Conservation (phyloP, 2,888 invertebrate species). For the Stomorhina lunata region DNA sequence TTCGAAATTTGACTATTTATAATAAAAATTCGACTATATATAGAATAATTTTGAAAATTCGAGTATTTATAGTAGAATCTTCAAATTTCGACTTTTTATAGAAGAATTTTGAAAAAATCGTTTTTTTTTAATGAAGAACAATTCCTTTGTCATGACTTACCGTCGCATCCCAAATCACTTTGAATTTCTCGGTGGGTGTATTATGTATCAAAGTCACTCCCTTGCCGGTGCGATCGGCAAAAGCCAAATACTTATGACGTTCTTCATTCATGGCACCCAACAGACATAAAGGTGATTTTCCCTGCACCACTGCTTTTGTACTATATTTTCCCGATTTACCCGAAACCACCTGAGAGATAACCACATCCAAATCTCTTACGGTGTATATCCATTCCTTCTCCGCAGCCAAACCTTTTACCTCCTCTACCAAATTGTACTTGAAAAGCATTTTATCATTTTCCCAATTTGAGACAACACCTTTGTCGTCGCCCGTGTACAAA, state of each 20-base stretch:
- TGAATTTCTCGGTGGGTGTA: slow-evolving; percentile 72
- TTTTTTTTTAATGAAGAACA: too few relatives aligned
- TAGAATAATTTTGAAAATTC: too few relatives aligned
- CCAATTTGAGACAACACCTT: slow-evolving; percentile 79
- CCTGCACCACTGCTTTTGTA: slow-evolving; percentile 77
- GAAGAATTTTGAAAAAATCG: too few relatives aligned
- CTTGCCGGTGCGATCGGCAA: slow-evolving; percentile 77
- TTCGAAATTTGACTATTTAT: too few relatives aligned
- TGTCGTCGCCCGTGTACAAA: slow-evolving; percentile 79
- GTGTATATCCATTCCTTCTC: slow-evolving; percentile 77
- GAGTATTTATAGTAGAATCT: too few relatives aligned
- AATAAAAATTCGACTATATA: too few relatives aligned
- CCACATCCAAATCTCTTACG: slow-evolving; percentile 78
- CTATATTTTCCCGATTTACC: slow-evolving; percentile 78
- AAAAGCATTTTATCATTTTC: slow-evolving; percentile 78
- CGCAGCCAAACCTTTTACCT: slow-evolving; percentile 78
- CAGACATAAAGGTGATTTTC: slow-evolving; percentile 77
- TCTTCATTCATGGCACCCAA: slow-evolving; percentile 74
- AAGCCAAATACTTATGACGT: slow-evolving; percentile 74
- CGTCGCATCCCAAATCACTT: slow-evolving; percentile 72
- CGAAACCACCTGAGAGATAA: slow-evolving; percentile 74
- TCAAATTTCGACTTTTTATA: too few relatives aligned
- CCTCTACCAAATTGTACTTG: slow-evolving; percentile 79
- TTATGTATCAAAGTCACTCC: slow-evolving; percentile 75
- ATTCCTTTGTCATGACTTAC: slow-evolving; percentile 69